Conservation (phyloP, 2,113 vertebrate genomes). For the Ochotona curzoniae region DNA sequence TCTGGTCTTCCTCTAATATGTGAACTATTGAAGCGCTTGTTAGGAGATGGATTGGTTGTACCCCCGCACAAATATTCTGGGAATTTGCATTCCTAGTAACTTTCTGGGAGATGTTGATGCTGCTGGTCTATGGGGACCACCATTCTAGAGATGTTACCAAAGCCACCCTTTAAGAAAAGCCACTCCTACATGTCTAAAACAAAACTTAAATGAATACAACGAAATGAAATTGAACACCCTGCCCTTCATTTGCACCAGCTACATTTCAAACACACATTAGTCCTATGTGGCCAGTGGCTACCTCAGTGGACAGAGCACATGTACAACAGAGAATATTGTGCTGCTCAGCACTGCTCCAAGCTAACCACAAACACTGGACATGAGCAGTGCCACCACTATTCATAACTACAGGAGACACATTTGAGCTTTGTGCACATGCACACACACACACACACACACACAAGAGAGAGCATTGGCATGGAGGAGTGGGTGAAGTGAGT, state of each 20-base stretch:
- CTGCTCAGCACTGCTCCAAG: neutral
- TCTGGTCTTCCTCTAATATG: neutral
- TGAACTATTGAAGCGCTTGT: neutral
- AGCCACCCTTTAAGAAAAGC: neutral
- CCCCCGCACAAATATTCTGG: neutral
- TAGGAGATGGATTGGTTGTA: neutral
- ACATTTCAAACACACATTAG: neutral
- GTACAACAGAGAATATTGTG: neutral
- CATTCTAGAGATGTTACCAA: neutral
- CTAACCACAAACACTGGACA: neutral
- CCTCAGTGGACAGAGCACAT: neutral
- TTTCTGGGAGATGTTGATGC: neutral
- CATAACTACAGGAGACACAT: neutral
- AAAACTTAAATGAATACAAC: constrained; percentile 3
- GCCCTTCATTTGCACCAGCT: neutral
- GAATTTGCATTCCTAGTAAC: neutral
- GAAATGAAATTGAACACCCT: constrained; percentile 7
- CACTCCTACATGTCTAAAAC: neutral
- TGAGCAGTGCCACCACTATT: neutral
- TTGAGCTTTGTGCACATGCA: neutral
- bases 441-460: too few species aligned
- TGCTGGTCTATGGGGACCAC: neutral
- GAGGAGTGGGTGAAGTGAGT: neutral
- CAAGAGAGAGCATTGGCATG: neutral
- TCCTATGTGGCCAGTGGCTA: neutral